Base-by-base conservation (phyloP, 2,113 vertebrate genomes). In the Lophius piscatorius region DNA sequence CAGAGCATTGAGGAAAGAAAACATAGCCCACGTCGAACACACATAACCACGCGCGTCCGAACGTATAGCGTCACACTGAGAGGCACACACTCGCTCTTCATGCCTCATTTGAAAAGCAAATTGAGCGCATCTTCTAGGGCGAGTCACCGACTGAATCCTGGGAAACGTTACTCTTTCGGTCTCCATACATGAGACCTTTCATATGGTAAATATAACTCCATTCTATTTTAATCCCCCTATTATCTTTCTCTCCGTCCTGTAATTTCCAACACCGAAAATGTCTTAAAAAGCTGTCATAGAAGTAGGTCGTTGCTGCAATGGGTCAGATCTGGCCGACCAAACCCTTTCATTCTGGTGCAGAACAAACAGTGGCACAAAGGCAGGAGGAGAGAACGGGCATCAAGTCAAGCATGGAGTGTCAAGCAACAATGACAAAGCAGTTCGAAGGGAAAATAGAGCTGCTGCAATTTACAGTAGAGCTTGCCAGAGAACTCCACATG, bases 1-100 rank as follows among this genome's bases (percentile, higher is more conserved):
- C 93, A 93, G 93, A 93, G 92, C 81, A 36, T 1, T 50, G 74
- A 71, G 81, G 87, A 91, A 67, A 90, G 84, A 91, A 90, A 90
- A 91, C 90, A n/a, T 31, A 26, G 87, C 90, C 88, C 87, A 83
- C 86, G 90, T 79, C 91, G 87, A 90, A 88, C 72, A 68, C 63
- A 74, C 74, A 80, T 33, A 74, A 31, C 64, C 76, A 47, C 31
- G 61, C 74, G 60, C 38, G 40, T 59, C 87, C 55, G 41, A 76
- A 85, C 42, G 58, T 82, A 82, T 77, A 81, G 69, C 74, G 49
- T 79, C 77, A 78, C 81, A 74, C 52, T 11, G 11, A 62, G 55
- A 61, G 47, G 61, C 87, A 35, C 71, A 55, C 75, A 38, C 77
- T 70, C 90, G 87, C 91, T 75, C 87, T 89, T 88, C 85, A 89